Conservation (phyloP, 2,113 vertebrate species). For the Tautogolabrus adspersus region DNA sequence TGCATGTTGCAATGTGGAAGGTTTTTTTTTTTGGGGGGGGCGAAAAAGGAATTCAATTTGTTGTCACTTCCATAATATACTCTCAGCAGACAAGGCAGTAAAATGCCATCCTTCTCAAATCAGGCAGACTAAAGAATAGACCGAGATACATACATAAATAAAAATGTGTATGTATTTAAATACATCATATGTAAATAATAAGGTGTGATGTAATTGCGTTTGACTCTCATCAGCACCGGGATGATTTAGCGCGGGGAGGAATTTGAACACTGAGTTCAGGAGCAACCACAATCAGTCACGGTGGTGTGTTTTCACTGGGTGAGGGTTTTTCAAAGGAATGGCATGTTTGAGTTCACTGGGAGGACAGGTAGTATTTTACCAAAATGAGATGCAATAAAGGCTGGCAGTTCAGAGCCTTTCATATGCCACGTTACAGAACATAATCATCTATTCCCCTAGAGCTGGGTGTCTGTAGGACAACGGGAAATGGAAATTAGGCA, state of each 20-base stretch:
- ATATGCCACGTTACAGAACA: constrained; percentile 57
- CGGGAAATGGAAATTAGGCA: constrained; percentile 42
- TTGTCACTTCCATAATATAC: no score
- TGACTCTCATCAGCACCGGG: constrained; percentile 37
- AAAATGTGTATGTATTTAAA: no score
- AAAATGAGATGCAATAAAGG: constrained; percentile 75
- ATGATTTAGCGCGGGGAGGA: constrained; percentile 41
- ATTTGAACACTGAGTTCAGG: constrained; percentile 59
- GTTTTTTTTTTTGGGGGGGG: not conserved
- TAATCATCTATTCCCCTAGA: constrained; percentile 63
- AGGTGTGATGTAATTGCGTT: constrained; percentile 46
- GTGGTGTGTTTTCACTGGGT: constrained; percentile 1
- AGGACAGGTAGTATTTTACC: constrained; percentile 78
- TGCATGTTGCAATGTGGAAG: constrained; percentile 26
- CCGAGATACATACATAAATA: no score
- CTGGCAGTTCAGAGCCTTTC: constrained; percentile 69
- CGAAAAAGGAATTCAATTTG: constrained; percentile 9
- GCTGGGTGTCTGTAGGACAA: constrained; percentile 32
- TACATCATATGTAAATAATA: no score
- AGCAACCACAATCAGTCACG: constrained; percentile 52
- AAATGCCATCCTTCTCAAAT: no score
- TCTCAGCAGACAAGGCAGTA: no score
- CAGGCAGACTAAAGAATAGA: no score
- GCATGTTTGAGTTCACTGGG: constrained; percentile 75
- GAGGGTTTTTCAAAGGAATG: constrained; percentile 62